phyloP scores from a whole-genome alignment of 2,113 vertebrate genomes.

The Pongo abelii region DNA sequence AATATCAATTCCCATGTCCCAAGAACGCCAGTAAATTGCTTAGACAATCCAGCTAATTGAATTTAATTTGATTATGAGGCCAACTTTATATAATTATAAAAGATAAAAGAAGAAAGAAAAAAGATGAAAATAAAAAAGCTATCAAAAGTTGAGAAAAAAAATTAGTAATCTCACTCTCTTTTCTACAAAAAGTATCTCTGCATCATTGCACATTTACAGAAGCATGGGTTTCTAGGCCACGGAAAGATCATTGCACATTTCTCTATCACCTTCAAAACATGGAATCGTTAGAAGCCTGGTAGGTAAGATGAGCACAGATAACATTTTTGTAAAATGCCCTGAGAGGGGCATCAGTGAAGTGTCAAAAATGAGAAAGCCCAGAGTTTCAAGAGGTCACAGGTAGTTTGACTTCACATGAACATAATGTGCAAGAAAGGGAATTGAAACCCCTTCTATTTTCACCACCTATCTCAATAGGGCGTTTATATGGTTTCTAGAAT shows the following conservation, averaged over 20 bases:
- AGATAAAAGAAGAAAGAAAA: neutral
- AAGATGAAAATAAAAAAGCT: neutral
- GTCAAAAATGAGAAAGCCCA: neutral
- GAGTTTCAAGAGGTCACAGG: neutral
- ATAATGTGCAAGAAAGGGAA: neutral
- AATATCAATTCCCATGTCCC: neutral
- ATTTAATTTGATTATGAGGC: slow-evolving; percentile 25
- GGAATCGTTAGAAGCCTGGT: neutral
- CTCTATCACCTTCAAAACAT: neutral
- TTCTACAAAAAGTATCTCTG: rapidly evolving
- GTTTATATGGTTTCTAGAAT: neutral
- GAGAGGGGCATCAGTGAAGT: rapidly evolving
- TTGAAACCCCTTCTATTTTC: neutral
- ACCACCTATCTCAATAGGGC: neutral
- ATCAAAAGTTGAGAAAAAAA: neutral
- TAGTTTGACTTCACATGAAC: neutral
- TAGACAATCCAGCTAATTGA: slow-evolving; percentile 36
- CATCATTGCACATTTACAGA: neutral
- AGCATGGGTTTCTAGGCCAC: rapidly evolving
- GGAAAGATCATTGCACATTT: neutral
- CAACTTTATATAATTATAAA: neutral
- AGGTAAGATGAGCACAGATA: neutral
- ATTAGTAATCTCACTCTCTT: neutral
- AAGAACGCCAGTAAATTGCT: neutral
- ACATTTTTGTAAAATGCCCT: neutral